Base-by-base conservation (phyloP, 2,797 vertebrate species). In the Schizopygopsis malacanthus region DNA sequence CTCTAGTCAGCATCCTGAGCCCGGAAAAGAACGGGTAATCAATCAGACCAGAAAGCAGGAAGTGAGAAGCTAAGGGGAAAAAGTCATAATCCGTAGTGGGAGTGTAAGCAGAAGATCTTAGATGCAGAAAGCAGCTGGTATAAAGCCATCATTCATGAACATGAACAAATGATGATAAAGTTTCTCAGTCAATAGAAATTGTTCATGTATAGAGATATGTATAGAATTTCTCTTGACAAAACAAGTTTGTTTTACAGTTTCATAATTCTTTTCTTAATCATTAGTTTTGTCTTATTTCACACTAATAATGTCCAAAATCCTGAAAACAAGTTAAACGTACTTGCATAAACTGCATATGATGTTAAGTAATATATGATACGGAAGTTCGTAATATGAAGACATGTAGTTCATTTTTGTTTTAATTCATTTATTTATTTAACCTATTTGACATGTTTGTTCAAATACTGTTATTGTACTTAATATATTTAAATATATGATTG, bases 31-130 rank as follows among this genome's bases (percentile, higher is more conserved):
- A 83, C 75, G 47, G 81, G 50, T 81, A 79, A 86, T 85, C 73
- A 84, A 71, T 87, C 45, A 41, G 45, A 37, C 65, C 65, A 18
- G 71, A 85, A 87, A 82, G 86, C 61, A 84, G 71, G 79, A 85
- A 78, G 83, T 43, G 45, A 63, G 77, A 75, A 37, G 56, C 54
- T 70, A 43, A 61, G 54, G 79, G 67, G 47, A 16, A 16, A 16
- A 50, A 50, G 2, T 47, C 67, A 63, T 85, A 85, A 86, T 88
- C 82, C 65, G 81, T 12, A 54, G 37, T 41, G 22, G 13, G 39
- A 78, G 54, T 69, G 37, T 43, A 45, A 54, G 69, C 20, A 61
- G 61, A 81, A 25, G 61, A 54, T 12, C 67, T 18, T 1, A 65
- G 15, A 20, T 50, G 47, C 47, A 70, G 61, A 59, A 72, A 16